phyloP scores from a whole-genome alignment of 2,113 vertebrate species.

The Regulus satrapa region DNA sequence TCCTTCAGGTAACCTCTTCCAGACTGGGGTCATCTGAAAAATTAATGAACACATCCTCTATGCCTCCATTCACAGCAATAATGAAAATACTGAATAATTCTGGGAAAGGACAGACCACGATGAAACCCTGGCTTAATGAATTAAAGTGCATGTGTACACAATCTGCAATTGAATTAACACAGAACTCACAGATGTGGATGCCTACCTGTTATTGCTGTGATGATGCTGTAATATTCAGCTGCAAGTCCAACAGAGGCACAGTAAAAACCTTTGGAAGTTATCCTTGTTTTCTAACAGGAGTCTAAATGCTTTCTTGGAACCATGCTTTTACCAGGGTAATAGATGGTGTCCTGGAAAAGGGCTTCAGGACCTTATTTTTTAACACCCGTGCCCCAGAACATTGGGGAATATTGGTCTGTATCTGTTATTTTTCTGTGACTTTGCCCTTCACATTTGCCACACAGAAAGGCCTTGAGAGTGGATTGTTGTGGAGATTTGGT shows the following conservation, averaged over 20 bases:
- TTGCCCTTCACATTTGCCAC: background rate
- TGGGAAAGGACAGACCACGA: background rate
- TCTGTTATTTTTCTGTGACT: background rate
- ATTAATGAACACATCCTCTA: background rate
- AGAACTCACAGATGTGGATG: background rate
- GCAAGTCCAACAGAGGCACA: background rate
- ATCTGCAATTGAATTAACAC: background rate
- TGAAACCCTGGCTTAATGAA: background rate
- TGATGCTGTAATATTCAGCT: accelerated
- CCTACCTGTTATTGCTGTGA: background rate
- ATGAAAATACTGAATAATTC: background rate
- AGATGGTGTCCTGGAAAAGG: background rate
- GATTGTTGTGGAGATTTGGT: background rate
- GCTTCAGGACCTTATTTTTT: background rate
- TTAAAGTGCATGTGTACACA: background rate
- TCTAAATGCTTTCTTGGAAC: background rate
- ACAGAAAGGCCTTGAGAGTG: background rate
- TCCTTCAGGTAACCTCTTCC: background rate
- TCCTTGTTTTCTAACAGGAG: background rate
- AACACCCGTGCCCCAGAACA: background rate
- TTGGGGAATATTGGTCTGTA: background rate
- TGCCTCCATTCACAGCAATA: background rate
- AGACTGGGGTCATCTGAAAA: background rate
- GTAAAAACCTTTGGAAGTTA: background rate
- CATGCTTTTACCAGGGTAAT: background rate